phyloP scores from a whole-genome alignment of 2,113 vertebrate species.

The Gallinago media region DNA sequence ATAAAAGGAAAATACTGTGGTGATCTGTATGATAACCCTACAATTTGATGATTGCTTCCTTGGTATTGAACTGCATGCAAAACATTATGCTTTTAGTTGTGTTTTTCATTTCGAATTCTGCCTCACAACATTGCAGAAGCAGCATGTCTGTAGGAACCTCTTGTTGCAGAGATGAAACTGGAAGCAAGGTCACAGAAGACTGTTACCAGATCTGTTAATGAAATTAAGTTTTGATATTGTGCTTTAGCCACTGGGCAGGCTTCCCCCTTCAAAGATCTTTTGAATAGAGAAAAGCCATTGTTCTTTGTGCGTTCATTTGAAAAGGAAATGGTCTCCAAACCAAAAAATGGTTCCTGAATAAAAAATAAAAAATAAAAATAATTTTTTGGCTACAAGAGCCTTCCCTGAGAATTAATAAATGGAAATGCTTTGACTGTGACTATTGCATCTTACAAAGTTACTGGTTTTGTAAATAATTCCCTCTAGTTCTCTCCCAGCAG shows the following conservation, averaged over 20 bases:
- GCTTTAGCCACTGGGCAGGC: slow-evolving; percentile 38
- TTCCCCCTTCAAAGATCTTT: slow-evolving; percentile 49
- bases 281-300: slow-evolving; percentile 66
- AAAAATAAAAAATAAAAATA: not conserved
- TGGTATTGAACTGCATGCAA: not conserved
- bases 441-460: not conserved
- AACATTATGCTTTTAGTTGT: not conserved
- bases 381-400: not conserved
- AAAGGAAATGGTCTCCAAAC: slow-evolving; percentile 66
- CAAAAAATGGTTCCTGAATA: slow-evolving; percentile 54
- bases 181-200: slow-evolving; percentile 18
- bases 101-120: not conserved
- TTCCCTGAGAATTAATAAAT: not conserved
- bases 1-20: not conserved
- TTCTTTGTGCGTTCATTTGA: slow-evolving; percentile 54
- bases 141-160: not conserved
- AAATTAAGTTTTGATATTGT: slow-evolving; percentile 45
- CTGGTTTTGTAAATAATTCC: not conserved
- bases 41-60: not conserved
- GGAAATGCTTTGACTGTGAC: not conserved
- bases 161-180: not conserved
- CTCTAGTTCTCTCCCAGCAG: not conserved
- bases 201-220: slow-evolving; percentile 44
- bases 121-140: not conserved
- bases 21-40: slow-evolving; percentile 10